phyloP scores from a whole-genome alignment of 2,113 vertebrate species.

The Dipodomys merriami region DNA sequence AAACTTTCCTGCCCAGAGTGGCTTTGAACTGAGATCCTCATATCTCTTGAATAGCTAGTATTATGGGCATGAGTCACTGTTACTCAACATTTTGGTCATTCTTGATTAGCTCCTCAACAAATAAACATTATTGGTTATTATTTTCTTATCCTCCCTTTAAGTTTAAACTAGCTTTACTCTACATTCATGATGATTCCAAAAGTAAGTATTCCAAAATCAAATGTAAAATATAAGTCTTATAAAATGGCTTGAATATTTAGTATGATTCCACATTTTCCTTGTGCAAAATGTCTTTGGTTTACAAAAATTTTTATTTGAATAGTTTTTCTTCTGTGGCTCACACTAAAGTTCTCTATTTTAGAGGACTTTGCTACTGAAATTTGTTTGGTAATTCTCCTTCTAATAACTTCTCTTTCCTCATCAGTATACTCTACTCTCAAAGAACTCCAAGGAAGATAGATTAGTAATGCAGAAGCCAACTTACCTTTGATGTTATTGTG shows the following conservation, averaged over 20 bases:
- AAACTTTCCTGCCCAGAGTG: no score
- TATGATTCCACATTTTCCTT: slow-evolving; percentile 24
- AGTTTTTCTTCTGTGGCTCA: slow-evolving; percentile 58
- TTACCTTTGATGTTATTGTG: neutral
- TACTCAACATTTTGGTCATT: neutral
- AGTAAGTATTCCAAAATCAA: slow-evolving; percentile 23
- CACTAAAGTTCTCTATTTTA: slow-evolving; percentile 48
- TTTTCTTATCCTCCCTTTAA: neutral
- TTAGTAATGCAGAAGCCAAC: neutral
- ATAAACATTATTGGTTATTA: no score
- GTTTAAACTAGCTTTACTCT: slow-evolving; percentile 25
- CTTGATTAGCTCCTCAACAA: neutral
- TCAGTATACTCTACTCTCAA: neutral
- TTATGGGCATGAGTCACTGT: no score
- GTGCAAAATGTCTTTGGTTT: slow-evolving; percentile 44
- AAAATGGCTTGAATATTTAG: slow-evolving; percentile 32
- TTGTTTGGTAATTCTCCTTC: neutral
- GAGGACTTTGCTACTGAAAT: slow-evolving; percentile 5
- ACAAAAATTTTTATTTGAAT: slow-evolving; percentile 47
- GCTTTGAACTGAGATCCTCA: no score
- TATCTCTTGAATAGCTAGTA: no score
- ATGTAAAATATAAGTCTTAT: slow-evolving; percentile 45
- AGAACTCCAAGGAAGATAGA: neutral
- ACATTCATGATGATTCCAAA: slow-evolving; percentile 14
- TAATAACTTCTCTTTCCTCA: neutral